Evolutionary conservation across 1,140 invertebrate species (phyloP), one percentile per base, ranked within the genome.

Genomic region (Druon quercuslanigerum): DNA sequence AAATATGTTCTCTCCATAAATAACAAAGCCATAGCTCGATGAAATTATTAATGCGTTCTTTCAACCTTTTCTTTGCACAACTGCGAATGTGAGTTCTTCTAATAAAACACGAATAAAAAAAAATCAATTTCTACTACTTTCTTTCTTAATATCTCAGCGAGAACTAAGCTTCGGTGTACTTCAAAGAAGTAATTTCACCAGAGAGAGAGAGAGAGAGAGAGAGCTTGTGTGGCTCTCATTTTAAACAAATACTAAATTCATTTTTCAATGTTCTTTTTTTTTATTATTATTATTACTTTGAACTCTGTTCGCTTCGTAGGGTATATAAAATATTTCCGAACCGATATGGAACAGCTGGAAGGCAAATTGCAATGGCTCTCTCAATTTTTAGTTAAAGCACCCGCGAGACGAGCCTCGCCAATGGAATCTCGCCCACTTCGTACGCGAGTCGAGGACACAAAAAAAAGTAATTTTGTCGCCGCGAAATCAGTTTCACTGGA

Each of bases 401-500:
- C 60, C 60, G 14, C 40, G 60, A 66, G 20, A 66, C 60, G 60
- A 33, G 25, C 2, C 0, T 40, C 57, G 12, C 11, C 33, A 66
- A 16, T 40, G 33, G 40, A 66, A 66, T 66, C 13, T 40, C 14
- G 25, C 4, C 4, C 9, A 66, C 60, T 66, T 66, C 40, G 25
- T n/a, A 40, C 20, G 12, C 14, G 25, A 40, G n/a, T 66, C 20
- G 51, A 11, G 5, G 17, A 25, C n/a, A n/a, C n/a, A n/a, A n/a
- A 73, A 70, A 73, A 66, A 80, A 81, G 76, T 76, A 81, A 81
- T 81, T 77, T 74, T 72, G 76, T 75, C 72, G 72, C 76, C 60
- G 60, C 72, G 52, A 78, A 81, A 78, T 81, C 79, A 81, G 76
- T 81, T 78, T 79, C 56, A 73, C 72, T 76, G 76, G 79, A 82